A percentile compares a stretch with the other conserved stretches of the same genome.
These are phyloP conservation scores for Lymantria monacha DNA, from an alignment of 2,888 invertebrate genomes.

Conservation along the genomic window DNA sequence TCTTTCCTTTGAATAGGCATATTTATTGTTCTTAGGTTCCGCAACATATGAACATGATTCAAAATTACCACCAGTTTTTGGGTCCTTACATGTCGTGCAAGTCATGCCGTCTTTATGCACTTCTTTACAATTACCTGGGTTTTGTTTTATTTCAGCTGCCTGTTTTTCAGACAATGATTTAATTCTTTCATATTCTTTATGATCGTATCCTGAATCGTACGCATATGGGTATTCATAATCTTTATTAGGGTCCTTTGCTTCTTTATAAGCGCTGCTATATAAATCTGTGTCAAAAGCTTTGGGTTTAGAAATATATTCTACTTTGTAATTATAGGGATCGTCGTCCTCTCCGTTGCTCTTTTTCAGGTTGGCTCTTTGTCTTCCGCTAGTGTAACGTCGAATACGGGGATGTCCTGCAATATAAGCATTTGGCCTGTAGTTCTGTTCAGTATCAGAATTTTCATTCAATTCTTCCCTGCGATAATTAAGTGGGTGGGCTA, in stretches of 20 bases:
- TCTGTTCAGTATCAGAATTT: constrained; percentile 60
- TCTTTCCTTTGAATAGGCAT: constrained; percentile 85
- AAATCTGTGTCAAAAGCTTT: constrained; percentile 74
- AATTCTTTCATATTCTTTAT: constrained; percentile 79
- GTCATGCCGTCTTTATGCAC: constrained; percentile 85
- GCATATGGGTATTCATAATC: constrained; percentile 75
- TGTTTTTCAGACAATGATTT: constrained; percentile 84
- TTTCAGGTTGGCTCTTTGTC: constrained; percentile 61
- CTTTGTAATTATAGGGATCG: constrained; percentile 79
- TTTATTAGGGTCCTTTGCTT: constrained; percentile 62
- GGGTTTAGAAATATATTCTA: constrained; percentile 72
- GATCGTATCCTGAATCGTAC: constrained; percentile 76
- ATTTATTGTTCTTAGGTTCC: constrained; percentile 87
- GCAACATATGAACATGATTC: constrained; percentile 91
- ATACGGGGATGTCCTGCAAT: constrained; percentile 71
- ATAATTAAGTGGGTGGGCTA: constrained; percentile 68
- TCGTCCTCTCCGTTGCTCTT: constrained; percentile 63
- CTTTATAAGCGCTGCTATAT: constrained; percentile 73
- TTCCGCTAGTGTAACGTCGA: constrained; percentile 76
- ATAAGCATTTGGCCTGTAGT: constrained; percentile 77
- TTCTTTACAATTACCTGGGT: constrained; percentile 85
- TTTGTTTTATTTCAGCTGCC: constrained; percentile 83
- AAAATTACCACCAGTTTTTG: constrained; percentile 88
- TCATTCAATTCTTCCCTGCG: constrained; percentile 65
- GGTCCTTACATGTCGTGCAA: constrained; percentile 88